A percentile compares a stretch with the other conserved stretches of the same genome.
Conservation (phyloP, 2,113 vertebrate species). For the Apeltes quadracus region DNA sequence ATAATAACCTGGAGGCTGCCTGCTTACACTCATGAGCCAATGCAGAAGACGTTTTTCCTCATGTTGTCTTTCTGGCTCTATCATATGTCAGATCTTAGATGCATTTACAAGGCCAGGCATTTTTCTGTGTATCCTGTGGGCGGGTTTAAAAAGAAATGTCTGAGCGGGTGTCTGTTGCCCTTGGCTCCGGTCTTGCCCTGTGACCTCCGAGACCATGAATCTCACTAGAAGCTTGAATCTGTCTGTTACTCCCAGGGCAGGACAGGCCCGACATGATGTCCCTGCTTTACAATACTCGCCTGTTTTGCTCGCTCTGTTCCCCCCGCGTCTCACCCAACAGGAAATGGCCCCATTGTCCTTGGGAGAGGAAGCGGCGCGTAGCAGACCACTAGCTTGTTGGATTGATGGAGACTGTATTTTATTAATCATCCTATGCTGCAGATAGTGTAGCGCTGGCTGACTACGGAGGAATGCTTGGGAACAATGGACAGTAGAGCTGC, state of each 20-base stretch:
- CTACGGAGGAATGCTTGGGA: constrained; percentile 26
- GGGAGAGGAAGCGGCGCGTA: constrained; percentile 69
- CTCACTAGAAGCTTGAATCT: constrained; percentile 16
- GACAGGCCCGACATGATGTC: constrained; percentile 54
- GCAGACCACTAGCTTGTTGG: constrained; percentile 51
- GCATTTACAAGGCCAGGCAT: neutral
- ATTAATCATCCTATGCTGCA: constrained; percentile 61
- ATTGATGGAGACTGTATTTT: constrained; percentile 67
- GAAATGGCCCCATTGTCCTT: constrained; percentile 74
- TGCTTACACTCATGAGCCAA: neutral
- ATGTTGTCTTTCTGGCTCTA: neutral
- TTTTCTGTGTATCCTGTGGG: neutral
- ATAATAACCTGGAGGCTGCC: neutral
- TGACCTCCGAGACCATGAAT: constrained; percentile 44
- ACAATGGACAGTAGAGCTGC: constrained; percentile 39
- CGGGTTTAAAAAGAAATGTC: constrained; percentile 10
- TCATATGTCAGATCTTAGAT: neutral
- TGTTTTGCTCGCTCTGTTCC: constrained; percentile 45
- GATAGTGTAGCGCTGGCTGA: constrained; percentile 16
- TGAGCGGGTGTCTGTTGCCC: constrained; percentile 14
- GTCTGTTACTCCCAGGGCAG: constrained; percentile 48
- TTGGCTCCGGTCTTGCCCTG: neutral
- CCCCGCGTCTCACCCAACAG: constrained; percentile 42
- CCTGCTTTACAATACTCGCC: constrained; percentile 60
- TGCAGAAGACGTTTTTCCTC: neutral